Evolutionary conservation across 2,797 vertebrate genomes (phyloP), one percentile per base, ranked within the genome.

Genomic region (Falco novaeseelandiae): DNA sequence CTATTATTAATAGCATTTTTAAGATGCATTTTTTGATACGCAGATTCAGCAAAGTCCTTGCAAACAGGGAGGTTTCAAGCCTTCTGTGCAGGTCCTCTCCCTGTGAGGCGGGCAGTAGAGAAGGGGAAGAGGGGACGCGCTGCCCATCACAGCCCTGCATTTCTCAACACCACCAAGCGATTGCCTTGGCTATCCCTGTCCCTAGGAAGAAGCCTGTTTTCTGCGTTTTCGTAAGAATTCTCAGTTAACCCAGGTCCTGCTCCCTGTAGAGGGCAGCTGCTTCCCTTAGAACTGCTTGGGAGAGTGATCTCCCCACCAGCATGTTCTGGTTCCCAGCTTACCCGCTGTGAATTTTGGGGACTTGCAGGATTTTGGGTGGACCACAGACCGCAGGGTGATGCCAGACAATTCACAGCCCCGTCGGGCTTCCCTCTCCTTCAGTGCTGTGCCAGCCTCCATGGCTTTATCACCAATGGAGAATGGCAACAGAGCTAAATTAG

Each of bases 201-300:
- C 38, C 38, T 26, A 21, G 77, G 84, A 65, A 66, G 23, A 44
- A 52, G 22, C 17, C 10, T 10, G 8, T 30, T 40, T 77, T 58
- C 70, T n/a, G 6, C 4, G 2, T 67, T 63, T 70, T 72, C 34
- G 7, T 17, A 32, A 84, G 52, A 73, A 95, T 89, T 88, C 66
- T 48, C 58, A 22, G 12, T 59, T 76, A 66, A 84, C 46, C 48
- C 51, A 10, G 61, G 81, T 67, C 71, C 83, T 13, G 4, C 49
- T 76, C 85, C 87, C 91, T 95, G 76, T 94, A 96, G 93, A 96
- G 69, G 81, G 94, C 77, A 73, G 76, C 73, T 96, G 66, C 63
- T 95, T 86, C 70, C 63, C 77, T 95, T 27, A 12, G 19, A 54
- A 46, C 78, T 7, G 8, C 21, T 29, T 63, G 71, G 55, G 49